Evolutionary conservation across 2,113 vertebrate genomes (phyloP).

Genomic region (Antechinus stuartii): DNA sequence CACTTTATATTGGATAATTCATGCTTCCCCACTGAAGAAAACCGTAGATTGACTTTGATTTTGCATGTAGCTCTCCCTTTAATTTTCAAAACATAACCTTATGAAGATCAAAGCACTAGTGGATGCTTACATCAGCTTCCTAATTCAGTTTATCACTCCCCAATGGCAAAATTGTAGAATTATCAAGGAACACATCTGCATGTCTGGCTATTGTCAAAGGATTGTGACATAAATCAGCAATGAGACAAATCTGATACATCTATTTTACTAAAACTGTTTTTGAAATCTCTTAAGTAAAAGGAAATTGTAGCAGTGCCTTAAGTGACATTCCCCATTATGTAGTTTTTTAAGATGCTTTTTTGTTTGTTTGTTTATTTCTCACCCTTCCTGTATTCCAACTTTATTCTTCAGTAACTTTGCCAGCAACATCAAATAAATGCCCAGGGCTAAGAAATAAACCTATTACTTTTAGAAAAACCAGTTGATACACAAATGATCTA

Average conservation of each 20-base stretch:
- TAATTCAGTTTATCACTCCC: conserved; percentile 68
- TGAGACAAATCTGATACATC: conserved; percentile 67
- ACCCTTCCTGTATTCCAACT: background rate
- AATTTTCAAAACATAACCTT: conserved; percentile 81
- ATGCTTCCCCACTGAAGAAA: conserved; percentile 21
- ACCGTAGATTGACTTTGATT: conserved; percentile 82
- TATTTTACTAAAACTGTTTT: conserved; percentile 76
- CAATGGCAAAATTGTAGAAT: conserved; percentile 71
- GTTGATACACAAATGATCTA: background rate
- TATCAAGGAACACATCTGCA: conserved; percentile 78
- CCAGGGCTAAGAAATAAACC: conserved; percentile 5
- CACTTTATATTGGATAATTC: conserved; percentile 74
- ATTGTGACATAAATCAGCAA: conserved; percentile 70
- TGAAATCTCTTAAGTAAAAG: conserved; percentile 72
- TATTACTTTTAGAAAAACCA: conserved; percentile 6
- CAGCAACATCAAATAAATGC: conserved; percentile 10
- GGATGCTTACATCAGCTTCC: conserved; percentile 82
- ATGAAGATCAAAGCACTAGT: conserved; percentile 72
- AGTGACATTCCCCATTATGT: conserved; percentile 64
- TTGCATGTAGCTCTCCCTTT: conserved; percentile 78
- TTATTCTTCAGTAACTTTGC: conserved; percentile 19
- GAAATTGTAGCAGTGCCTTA: conserved; percentile 61
- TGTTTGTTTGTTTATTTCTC: background rate
- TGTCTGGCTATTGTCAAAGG: conserved; percentile 74
- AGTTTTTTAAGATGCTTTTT: conserved; percentile 52